Conservation (phyloP, 92 coral and sea anemone genomes). For the Galaxea fascicularis region DNA sequence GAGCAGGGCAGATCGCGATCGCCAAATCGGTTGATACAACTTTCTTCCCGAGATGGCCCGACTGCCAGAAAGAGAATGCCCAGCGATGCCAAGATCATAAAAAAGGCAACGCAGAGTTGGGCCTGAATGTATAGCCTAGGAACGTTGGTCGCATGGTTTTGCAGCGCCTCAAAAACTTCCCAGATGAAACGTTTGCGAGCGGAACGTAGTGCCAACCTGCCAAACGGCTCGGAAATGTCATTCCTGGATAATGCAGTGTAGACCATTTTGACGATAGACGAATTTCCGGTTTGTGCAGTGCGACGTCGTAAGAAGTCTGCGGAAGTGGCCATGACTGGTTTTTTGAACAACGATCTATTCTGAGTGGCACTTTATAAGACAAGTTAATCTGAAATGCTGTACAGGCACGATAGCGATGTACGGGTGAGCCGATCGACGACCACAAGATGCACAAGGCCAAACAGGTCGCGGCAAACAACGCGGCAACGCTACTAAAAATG, state of each 20-base stretch:
- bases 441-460: not conserved
- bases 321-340: constrained; percentile 10
- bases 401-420: not conserved
- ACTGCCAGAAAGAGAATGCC: not conserved
- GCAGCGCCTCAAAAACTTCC: not conserved
- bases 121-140: constrained; percentile 12
- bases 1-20: constrained; percentile 6
- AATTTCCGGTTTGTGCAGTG: not conserved
- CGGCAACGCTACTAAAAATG: not conserved
- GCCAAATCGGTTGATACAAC: not conserved
- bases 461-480: not conserved
- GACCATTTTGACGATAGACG: constrained; percentile 1
- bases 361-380: not conserved
- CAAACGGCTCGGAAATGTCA: constrained; percentile 15
- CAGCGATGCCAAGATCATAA: not conserved
- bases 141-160: constrained; percentile 26
- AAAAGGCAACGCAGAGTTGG: constrained; percentile 19
- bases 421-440: not conserved
- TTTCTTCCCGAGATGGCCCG: not conserved
- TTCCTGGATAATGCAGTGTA: constrained; percentile 3
- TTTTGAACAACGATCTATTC: not conserved
- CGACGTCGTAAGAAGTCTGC: not conserved
- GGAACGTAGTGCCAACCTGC: constrained; percentile 20
- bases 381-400: not conserved
- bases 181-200: constrained; percentile 19